Base-by-base conservation (phyloP, 2,797 vertebrate species). In the Peromyscus nudipes region DNA sequence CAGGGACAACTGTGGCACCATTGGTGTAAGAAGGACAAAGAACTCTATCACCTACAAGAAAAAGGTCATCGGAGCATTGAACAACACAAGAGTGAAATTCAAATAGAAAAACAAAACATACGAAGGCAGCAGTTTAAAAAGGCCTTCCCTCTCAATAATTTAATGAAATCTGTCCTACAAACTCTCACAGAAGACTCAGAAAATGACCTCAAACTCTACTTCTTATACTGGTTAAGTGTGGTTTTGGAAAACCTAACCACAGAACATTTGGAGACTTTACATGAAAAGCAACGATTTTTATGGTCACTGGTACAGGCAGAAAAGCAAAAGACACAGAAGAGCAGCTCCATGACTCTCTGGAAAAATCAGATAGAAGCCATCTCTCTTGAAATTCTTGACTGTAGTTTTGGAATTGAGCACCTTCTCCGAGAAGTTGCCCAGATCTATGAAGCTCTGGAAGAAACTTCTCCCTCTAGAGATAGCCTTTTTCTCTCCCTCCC, bases 321-420 rank as follows among this genome's bases (percentile, higher is more conserved):
- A 62, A 62, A 62, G 60, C 60, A 62, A 62, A 62, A 62, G 7
- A 0, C 23, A 62, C 23, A 62, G 60, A 62, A 8, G 0, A 62
- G 60, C 21, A 62, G 23, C 23, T 25, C 6, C 2, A 2, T 62
- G 60, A 25, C 7, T 25, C 23, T 2, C 60, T 62, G 60, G 8
- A 1, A 62, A 23, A 62, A 62, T 29, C 23, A 96, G 0, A 94
- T 99, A 29, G 96, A 99, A n/a, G 4, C 3, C 27, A 67, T 99
- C 29, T 98, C 98, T 34, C 27, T 37, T 0, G 96, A 98, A 71
- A 96, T 99, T n/a, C 98, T 89, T 0, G 73, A 97, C 75, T 98
- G 98, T 0, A 98, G 98, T 0, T 97, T 99, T 62, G 98, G 99
- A 67, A 95, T 99, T 6, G 99, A 99, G 40, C 98, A 99, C 29